Evolutionary conservation across 2,113 vertebrate genomes (phyloP).

Genomic region (Pterocles burchelli): DNA sequence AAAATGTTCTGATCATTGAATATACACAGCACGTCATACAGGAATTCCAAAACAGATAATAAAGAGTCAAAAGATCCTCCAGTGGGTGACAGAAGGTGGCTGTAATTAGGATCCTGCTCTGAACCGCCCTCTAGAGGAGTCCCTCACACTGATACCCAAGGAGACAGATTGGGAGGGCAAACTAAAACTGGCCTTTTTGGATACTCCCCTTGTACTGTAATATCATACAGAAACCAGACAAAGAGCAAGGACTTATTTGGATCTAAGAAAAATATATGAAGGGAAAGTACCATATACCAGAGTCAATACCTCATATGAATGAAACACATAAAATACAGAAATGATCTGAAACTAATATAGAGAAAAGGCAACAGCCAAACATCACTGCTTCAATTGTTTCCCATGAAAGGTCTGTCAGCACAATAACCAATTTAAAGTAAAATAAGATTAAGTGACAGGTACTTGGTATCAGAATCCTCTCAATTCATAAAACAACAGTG

Average conservation of each 20-base stretch:
- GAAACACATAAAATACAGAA: neutral
- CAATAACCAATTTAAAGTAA: neutral
- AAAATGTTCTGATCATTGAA: neutral
- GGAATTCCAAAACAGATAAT: neutral
- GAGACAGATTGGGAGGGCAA: neutral
- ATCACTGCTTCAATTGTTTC: neutral
- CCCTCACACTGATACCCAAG: neutral
- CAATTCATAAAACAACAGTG: neutral
- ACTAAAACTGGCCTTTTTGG: neutral
- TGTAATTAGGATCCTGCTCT: neutral
- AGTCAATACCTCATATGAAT: neutral
- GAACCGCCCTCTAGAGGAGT: constrained; percentile 18
- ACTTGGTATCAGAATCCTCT: neutral
- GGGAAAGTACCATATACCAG: neutral
- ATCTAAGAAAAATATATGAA: neutral
- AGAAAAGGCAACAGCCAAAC: neutral
- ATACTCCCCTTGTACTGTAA: neutral
- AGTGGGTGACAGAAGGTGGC: neutral
- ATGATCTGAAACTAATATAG: neutral
- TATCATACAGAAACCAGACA: neutral
- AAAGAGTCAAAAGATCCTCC: neutral
- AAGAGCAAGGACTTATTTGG: neutral
- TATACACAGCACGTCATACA: neutral
- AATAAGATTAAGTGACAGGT: neutral
- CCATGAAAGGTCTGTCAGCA: neutral